Percentiles rank a stretch among this genome's conserved stretches.
phyloP scores from a whole-genome alignment of 2,888 invertebrate species.

The Strigamia transsilvanica region DNA sequence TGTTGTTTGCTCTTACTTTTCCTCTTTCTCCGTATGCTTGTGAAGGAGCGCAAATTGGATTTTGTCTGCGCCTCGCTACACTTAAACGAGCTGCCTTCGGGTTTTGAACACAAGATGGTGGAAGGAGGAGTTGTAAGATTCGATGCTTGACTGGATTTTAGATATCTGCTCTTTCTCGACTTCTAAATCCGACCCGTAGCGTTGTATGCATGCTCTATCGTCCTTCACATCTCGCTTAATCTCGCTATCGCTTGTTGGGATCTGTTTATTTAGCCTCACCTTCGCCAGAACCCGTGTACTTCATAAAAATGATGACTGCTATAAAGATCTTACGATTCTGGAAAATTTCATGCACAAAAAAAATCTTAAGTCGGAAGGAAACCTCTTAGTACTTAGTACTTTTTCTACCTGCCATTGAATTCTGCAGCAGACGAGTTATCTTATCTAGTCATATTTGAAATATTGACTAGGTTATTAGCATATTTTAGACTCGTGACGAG shows the following conservation, averaged over 20 bases:
- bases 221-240: slow-evolving; percentile 11
- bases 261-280: slow-evolving; percentile 43
- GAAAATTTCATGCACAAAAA: not conserved
- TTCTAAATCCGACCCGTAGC: slow-evolving; percentile 4
- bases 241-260: slow-evolving; percentile 50
- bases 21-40: not conserved
- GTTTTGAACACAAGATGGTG: slow-evolving; percentile 35
- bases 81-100: slow-evolving; percentile 35
- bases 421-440: not conserved
- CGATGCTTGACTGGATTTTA: slow-evolving; percentile 24
- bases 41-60: slow-evolving; percentile 32
- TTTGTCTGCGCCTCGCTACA: slow-evolving; percentile 31
- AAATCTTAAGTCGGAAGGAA: not conserved
- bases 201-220: slow-evolving; percentile 7
- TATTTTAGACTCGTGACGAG: slow-evolving; percentile 38
- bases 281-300: slow-evolving; percentile 25
- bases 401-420: not conserved
- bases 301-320: slow-evolving; percentile 33
- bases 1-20: not conserved
- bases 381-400: slow-evolving; percentile 28
- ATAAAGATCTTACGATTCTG: slow-evolving; percentile 26
- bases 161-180: slow-evolving; percentile 16
- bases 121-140: not conserved
- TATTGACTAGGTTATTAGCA: slow-evolving; percentile 25
- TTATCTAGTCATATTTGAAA: slow-evolving; percentile 18